These are phyloP conservation scores for Vipera latastei DNA, from an alignment of 2,797 vertebrate species.

Conservation along the genomic window DNA sequence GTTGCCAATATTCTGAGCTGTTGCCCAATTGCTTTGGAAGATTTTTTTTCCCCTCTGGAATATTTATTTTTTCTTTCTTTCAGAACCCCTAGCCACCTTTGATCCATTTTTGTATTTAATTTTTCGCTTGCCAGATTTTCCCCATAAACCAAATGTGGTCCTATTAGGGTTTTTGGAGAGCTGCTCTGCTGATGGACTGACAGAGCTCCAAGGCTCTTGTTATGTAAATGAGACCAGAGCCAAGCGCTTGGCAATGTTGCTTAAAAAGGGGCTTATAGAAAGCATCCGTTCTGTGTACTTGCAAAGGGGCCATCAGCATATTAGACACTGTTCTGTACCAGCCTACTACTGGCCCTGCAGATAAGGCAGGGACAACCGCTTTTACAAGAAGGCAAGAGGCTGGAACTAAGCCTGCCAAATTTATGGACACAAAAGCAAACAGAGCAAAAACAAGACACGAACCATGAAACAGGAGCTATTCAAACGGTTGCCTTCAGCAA, in stretches of 20 bases:
- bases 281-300: not conserved
- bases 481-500: too few species aligned
- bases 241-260: not conserved
- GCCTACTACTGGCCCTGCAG: too few species aligned
- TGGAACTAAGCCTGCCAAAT: too few species aligned
- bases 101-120: not conserved
- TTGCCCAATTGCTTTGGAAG: not conserved
- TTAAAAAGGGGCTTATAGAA: not conserved
- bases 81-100: not conserved
- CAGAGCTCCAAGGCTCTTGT: not conserved
- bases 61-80: not conserved
- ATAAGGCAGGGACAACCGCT: too few species aligned
- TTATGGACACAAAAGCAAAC: too few species aligned
- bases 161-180: not conserved
- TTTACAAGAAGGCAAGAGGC: too few species aligned
- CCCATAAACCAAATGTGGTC: not conserved
- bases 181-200: not conserved
- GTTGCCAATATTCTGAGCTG: not conserved
- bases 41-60: not conserved
- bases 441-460: too few species aligned
- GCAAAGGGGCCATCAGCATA: not conserved
- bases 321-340: not conserved
- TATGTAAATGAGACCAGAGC: not conserved
- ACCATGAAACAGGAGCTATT: too few species aligned
- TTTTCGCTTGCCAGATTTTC: not conserved